phyloP scores from a whole-genome alignment of 1,140 invertebrate genomes.

The Branchinecta lindahli region DNA sequence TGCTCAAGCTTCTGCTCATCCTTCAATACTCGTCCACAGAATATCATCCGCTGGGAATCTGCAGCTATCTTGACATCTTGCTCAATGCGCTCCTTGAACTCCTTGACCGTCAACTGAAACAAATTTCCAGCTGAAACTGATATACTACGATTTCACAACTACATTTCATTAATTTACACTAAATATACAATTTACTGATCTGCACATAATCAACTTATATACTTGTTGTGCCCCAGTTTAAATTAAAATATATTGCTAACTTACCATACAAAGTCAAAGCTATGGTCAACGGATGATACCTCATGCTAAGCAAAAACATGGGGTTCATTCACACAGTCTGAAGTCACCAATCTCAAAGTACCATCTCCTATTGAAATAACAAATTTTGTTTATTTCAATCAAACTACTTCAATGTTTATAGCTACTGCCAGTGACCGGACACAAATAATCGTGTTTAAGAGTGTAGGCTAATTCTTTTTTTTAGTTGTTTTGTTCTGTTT shows the following conservation, averaged over 20 bases:
- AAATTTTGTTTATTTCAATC: too few species aligned
- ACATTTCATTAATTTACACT: background rate
- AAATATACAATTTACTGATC: background rate
- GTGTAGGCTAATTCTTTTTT: too few species aligned
- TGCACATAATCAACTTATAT: background rate
- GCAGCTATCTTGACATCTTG: constrained; percentile 55
- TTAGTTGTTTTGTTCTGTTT: too few species aligned
- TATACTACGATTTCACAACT: background rate
- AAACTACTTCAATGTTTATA: too few species aligned
- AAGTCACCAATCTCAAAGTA: too few species aligned
- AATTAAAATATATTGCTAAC: background rate
- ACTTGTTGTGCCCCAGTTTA: background rate
- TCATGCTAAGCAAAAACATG: too few species aligned
- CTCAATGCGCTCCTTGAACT: constrained; percentile 72
- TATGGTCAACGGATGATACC: too few species aligned
- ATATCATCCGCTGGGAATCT: constrained; percentile 73
- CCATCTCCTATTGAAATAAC: too few species aligned
- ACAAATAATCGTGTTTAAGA: too few species aligned
- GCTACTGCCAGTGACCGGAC: too few species aligned
- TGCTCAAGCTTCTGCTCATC: constrained; percentile 76
- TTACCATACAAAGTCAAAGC: too few species aligned
- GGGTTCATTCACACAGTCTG: too few species aligned
- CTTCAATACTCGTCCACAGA: constrained; percentile 74
- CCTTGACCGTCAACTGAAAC: constrained; percentile 60
- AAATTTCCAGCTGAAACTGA: background rate